phyloP scores from a whole-genome alignment of 2,888 invertebrate species.

The Nineta flava region DNA sequence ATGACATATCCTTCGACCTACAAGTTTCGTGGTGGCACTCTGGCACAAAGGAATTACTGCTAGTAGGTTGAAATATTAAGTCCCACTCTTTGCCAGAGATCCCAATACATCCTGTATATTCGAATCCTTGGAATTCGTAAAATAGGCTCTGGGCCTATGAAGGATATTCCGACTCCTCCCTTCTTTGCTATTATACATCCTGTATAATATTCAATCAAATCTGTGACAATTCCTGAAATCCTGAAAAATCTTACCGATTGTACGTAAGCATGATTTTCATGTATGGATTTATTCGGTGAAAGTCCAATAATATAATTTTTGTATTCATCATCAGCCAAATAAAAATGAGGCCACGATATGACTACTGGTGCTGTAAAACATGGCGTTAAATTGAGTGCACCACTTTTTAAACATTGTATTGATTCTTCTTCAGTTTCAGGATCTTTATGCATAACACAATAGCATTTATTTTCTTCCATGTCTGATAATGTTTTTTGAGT shows the following conservation, averaged over 20 bases:
- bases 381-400: constrained; percentile 33
- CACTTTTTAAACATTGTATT: constrained; percentile 35
- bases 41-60: too few relatives aligned
- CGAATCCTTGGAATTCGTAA: too few relatives aligned
- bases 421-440: constrained; percentile 30
- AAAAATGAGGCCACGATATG: constrained; percentile 49
- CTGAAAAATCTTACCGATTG: constrained; percentile 43
- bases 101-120: too few relatives aligned
- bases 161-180: too few relatives aligned
- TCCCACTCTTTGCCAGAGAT: too few relatives aligned
- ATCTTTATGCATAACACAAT: constrained; percentile 30
- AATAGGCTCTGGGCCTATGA: too few relatives aligned
- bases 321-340: constrained; percentile 36
- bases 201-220: too few relatives aligned
- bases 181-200: too few relatives aligned
- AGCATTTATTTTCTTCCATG: constrained; percentile 33
- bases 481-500: constrained; percentile 28
- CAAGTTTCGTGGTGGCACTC: too few relatives aligned
- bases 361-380: constrained; percentile 44
- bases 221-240: too few relatives aligned
- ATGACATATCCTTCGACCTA: too few relatives aligned
- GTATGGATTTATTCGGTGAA: constrained; percentile 33
- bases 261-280: constrained; percentile 39
- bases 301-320: constrained; percentile 35
- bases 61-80: too few relatives aligned